phyloP scores from a whole-genome alignment of 1,140 invertebrate genomes.

The Leptopilina clavipes region DNA sequence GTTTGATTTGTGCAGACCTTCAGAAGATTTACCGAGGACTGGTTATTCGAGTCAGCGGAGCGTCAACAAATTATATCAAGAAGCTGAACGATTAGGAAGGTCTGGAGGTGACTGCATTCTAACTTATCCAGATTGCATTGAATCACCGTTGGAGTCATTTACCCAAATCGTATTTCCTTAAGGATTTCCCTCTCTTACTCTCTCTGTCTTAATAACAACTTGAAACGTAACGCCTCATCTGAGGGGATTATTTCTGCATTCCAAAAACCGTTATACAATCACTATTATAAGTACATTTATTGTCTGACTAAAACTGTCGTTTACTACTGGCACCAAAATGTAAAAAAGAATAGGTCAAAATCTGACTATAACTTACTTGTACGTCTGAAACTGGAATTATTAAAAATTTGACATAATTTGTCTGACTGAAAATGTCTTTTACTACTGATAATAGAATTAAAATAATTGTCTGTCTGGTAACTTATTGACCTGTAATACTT shows the following conservation, averaged over 20 bases:
- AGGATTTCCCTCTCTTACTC: slow-evolving; percentile 35
- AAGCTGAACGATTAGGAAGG: slow-evolving; percentile 68
- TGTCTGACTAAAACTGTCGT: too few species aligned
- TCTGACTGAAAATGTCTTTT: too few species aligned
- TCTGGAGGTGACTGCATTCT: slow-evolving; percentile 64
- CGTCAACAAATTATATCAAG: slow-evolving; percentile 67
- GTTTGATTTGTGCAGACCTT: slow-evolving; percentile 62
- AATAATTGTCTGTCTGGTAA: too few species aligned
- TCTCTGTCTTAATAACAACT: slow-evolving; percentile 30
- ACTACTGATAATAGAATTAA: too few species aligned
- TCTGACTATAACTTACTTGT: too few species aligned
- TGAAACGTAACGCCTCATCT: background rate
- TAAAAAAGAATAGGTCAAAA: too few species aligned
- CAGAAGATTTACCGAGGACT: slow-evolving; percentile 64
- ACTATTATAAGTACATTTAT: background rate
- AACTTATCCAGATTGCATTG: slow-evolving; percentile 66
- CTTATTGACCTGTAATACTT: too few species aligned
- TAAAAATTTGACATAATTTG: too few species aligned
- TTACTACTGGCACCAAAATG: too few species aligned
- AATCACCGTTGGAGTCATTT: slow-evolving; percentile 68
- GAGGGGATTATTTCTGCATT: background rate
- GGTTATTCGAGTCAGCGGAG: slow-evolving; percentile 60
- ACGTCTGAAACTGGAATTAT: too few species aligned
- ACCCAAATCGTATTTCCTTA: slow-evolving; percentile 66
- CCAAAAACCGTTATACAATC: background rate